These are phyloP conservation scores for Carterocephalus palaemon DNA, from an alignment of 2,888 invertebrate species.

Conservation along the genomic window DNA sequence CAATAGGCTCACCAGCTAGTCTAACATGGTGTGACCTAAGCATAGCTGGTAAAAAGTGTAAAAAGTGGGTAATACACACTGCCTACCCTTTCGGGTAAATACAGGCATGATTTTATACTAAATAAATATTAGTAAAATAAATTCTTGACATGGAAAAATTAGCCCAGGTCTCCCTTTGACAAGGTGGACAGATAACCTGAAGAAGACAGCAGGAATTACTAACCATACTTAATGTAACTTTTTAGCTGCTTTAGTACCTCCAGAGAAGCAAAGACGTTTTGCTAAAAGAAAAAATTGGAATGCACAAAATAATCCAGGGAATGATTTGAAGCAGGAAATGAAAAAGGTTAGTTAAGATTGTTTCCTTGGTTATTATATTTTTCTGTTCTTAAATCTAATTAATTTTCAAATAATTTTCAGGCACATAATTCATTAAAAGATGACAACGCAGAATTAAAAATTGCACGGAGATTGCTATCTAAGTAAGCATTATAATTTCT, in stretches of 20 bases:
- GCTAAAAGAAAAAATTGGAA: constrained; percentile 79
- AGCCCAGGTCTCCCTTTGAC: too few relatives aligned
- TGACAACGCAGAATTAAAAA: constrained; percentile 55
- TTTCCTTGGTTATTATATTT: constrained; percentile 16
- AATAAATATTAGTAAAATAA: too few relatives aligned
- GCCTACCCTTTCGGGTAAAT: too few relatives aligned
- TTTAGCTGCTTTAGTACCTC: constrained; percentile 83
- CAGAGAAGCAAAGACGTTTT: constrained; percentile 79
- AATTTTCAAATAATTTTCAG: constrained; percentile 42
- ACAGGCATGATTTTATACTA: too few relatives aligned
- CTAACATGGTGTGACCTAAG: too few relatives aligned
- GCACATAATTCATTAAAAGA: constrained; percentile 58
- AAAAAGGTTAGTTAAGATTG: constrained; percentile 46
- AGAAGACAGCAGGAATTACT: too few relatives aligned
- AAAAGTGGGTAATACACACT: too few relatives aligned
- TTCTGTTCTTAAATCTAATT: neutral
- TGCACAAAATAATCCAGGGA: constrained; percentile 64
- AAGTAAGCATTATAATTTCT: constrained; percentile 46
- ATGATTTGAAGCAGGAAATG: constrained; percentile 55
- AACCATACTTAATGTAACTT: too few relatives aligned
- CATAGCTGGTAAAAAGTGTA: too few relatives aligned
- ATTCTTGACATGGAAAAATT: too few relatives aligned
- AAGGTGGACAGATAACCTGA: too few relatives aligned
- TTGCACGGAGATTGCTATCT: constrained; percentile 55
- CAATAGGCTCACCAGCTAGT: too few relatives aligned